Evolutionary conservation across 2,888 invertebrate genomes (phyloP).

Genomic region (Chorisops tibialis): DNA sequence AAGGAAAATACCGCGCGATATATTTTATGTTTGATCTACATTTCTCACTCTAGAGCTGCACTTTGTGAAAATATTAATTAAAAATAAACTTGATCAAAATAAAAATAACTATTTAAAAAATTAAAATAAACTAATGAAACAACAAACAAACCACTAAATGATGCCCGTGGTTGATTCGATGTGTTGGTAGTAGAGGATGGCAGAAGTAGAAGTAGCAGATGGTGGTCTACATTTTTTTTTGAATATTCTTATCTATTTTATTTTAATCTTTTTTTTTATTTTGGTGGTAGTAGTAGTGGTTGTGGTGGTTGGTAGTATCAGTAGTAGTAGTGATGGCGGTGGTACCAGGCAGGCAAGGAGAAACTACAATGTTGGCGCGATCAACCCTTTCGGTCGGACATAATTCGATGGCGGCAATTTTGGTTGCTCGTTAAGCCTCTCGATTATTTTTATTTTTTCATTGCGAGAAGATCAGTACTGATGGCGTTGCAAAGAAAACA

Average conservation of each 20-base stretch:
- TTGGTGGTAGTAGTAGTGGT: slow-evolving; percentile 23
- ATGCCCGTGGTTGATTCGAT: slow-evolving; percentile 38
- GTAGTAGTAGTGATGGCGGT: slow-evolving; percentile 5
- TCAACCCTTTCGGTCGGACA: slow-evolving; percentile 18
- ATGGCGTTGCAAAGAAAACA: not conserved
- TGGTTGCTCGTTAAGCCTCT: too few species aligned
- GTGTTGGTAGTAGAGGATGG: slow-evolving; percentile 33
- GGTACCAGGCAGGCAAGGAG: slow-evolving; percentile 22
- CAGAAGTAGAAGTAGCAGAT: slow-evolving; percentile 28
- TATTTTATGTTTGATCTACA: not conserved
- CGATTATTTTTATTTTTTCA: too few species aligned
- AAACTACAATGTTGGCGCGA: slow-evolving; percentile 1
- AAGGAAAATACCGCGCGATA: too few species aligned
- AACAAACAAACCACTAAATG: slow-evolving; percentile 39
- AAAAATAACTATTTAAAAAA: slow-evolving; percentile 22
- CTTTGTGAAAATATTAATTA: slow-evolving; percentile 16
- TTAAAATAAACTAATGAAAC: slow-evolving; percentile 37
- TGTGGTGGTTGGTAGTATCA: not conserved
- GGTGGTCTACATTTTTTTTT: slow-evolving; percentile 1
- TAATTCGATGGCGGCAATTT: too few species aligned
- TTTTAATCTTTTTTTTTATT: slow-evolving; percentile 18
- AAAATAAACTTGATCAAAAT: slow-evolving; percentile 16
- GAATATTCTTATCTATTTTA: not conserved
- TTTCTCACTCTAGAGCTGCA: slow-evolving; percentile 1
- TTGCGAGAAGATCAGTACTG: not conserved